A percentile compares a stretch with the other conserved stretches of the same genome.
These are phyloP conservation scores for Melanocharis versteri DNA, from an alignment of 2,113 vertebrate genomes.

Conservation along the genomic window DNA sequence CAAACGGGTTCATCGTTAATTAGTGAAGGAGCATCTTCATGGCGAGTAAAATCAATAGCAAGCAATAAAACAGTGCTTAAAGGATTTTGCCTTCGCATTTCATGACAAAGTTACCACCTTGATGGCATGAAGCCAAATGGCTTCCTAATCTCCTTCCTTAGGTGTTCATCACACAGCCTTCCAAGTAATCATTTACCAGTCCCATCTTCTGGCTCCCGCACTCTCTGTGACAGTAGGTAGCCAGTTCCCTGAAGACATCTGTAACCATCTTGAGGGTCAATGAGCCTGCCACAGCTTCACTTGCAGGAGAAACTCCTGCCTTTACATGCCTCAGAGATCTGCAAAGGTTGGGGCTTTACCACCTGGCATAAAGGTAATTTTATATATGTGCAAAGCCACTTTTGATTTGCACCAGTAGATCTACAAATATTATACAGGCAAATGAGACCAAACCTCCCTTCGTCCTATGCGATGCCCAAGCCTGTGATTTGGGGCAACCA, in stretches of 20 bases:
- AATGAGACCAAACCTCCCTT: not conserved
- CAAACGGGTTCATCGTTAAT: not conserved
- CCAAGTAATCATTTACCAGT: not conserved
- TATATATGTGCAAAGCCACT: not conserved
- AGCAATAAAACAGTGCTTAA: constrained; percentile 48
- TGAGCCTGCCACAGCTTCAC: not conserved
- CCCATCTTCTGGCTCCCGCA: not conserved
- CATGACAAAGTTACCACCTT: constrained; percentile 15
- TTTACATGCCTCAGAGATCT: not conserved
- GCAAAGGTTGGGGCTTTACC: not conserved
- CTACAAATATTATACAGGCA: not conserved
- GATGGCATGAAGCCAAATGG: not conserved
- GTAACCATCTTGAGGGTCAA: not conserved
- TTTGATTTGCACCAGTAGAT: not conserved
- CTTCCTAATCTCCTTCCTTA: not conserved
- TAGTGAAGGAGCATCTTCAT: constrained; percentile 38
- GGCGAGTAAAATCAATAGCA: constrained; percentile 43
- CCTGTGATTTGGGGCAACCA: not conserved
- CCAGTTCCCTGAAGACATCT: not conserved
- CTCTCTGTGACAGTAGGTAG: not conserved
- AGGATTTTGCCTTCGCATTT: constrained; percentile 5
- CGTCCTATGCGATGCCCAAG: not conserved
- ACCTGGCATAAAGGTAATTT: not conserved
- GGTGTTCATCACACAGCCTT: not conserved
- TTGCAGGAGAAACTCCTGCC: not conserved